A percentile compares a stretch with the other conserved stretches of the same genome.
Conservation (phyloP, 2,113 vertebrate species). For the Microtus ochrogaster region DNA sequence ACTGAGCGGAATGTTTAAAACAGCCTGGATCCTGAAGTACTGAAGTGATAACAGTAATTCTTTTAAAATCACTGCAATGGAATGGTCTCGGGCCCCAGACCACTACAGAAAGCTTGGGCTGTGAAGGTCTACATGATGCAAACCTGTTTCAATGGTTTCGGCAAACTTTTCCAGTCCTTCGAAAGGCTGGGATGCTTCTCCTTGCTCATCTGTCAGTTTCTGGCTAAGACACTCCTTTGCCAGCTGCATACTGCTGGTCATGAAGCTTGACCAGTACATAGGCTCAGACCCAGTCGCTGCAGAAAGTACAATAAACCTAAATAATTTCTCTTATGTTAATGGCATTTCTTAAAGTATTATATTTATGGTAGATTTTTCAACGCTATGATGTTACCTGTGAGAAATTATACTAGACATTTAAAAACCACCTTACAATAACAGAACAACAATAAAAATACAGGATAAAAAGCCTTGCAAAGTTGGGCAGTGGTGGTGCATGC, state of each 20-base stretch:
- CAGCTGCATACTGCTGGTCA: conserved; percentile 98
- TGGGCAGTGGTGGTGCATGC: too few species aligned
- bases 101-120: background rate
- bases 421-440: conserved; percentile 11
- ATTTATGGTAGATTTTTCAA: conserved; percentile 34
- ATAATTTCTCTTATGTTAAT: background rate
- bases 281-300: conserved; percentile 95
- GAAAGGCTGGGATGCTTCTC: conserved; percentile 96
- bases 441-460: background rate
- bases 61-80: conserved; percentile 5
- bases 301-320: conserved; percentile 62
- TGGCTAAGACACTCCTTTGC: conserved; percentile 98
- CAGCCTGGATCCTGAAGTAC: background rate
- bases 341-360: conserved; percentile 42
- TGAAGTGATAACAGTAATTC: conserved; percentile 9
- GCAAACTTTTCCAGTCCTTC: conserved; percentile 99
- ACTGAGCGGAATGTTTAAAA: background rate
- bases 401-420: conserved; percentile 46
- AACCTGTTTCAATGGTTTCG: conserved; percentile 98
- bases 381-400: background rate
- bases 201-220: conserved; percentile 96
- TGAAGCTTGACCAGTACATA: conserved; percentile 99
- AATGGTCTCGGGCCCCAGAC: background rate
- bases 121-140: conserved; percentile 4
- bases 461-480: background rate